Evolutionary conservation across 2,113 vertebrate species (phyloP), one percentile per base, ranked within the genome.

Genomic region (Podarcis cretensis): DNA sequence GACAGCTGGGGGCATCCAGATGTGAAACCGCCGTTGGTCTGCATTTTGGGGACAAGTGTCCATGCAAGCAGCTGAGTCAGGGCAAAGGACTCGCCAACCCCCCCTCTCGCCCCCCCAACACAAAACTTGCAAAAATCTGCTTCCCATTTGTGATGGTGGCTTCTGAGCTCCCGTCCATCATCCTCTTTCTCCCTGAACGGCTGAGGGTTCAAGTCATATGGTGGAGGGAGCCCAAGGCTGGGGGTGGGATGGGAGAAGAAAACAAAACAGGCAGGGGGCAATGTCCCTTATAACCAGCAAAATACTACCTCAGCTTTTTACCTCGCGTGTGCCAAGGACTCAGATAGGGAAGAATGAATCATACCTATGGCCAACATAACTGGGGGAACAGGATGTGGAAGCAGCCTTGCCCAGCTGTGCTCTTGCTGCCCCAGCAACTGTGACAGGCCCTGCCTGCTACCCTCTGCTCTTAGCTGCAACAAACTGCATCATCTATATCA

Each of bases 1-100:
- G 92, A 93, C 92, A 88, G 91, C 86, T 84, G 74, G 87, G 92
- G 88, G 91, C 89, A 92, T 91, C 92, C 92, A 93, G 92, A 93
- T 91, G 92, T 91, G 87, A 93, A 93, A 89, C 91, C 87, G 54
- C 92, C 73, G 68, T 76, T 91, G 90, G 85, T 48, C 92, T 87
- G 89, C n/a, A 75, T 43, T 27, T 79, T 87, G 87, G 86, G 91
- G 91, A 91, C 92, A 85, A 75, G 69, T 88, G 90, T 88, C 85
- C 77, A 65, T 89, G 89, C 71, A 69, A 77, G 89, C 18, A 25
- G 78, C 89, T 90, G 91, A 93, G 92, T 93, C 92, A 93, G 77
- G 87, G 91, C 89, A 86, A 90, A 89, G 85, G 87, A 90, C 87
- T 89, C 78, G 74, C 85, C 87, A 76, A 30, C 63, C 63, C 63